Evolutionary conservation across 1,140 invertebrate genomes (phyloP).

Genomic region (Callitettix versicolor): DNA sequence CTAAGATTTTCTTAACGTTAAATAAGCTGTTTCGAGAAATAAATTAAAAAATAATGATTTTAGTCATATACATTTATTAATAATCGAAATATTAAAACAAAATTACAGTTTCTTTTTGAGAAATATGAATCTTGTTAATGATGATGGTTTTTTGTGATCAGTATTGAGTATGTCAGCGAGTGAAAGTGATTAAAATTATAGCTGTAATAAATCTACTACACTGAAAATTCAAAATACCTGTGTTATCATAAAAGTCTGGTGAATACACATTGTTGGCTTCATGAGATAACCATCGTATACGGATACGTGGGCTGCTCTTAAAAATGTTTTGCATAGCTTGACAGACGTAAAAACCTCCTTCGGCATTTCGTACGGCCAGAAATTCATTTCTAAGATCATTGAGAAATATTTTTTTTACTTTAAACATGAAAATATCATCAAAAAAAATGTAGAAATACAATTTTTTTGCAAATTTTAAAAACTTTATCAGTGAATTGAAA

Average conservation of each 20-base stretch:
- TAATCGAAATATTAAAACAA: no score
- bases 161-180: no score
- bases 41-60: no score
- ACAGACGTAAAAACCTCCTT: constrained; percentile 83
- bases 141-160: no score
- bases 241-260: constrained; percentile 80
- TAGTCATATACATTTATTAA: no score
- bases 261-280: constrained; percentile 51
- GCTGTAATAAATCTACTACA: no score
- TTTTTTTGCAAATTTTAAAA: constrained; percentile 14
- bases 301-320: constrained; percentile 66
- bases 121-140: no score
- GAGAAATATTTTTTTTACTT: constrained; percentile 17
- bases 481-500: no score
- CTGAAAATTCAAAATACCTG: constrained; percentile 42
- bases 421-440: constrained; percentile 15
- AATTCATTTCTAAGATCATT: constrained; percentile 65
- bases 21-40: no score
- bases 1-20: no score
- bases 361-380: constrained; percentile 77
- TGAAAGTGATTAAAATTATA: no score
- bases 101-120: no score
- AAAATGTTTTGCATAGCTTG: constrained; percentile 86
- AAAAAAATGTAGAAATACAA: constrained; percentile 12
- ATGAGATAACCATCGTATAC: constrained; percentile 80